Evolutionary conservation across 1,140 invertebrate species (phyloP).

Genomic region (Pararge aegeria): DNA sequence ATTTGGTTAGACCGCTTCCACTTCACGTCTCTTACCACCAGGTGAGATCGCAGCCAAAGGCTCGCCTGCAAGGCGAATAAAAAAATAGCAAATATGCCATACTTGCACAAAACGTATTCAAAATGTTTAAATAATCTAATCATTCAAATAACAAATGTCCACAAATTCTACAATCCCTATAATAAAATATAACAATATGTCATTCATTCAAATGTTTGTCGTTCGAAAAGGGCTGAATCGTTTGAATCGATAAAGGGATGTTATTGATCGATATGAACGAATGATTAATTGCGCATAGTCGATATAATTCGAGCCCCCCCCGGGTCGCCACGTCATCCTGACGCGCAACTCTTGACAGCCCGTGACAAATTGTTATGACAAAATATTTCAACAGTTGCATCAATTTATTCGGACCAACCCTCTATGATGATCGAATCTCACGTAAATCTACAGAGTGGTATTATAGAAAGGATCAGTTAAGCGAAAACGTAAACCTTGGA

Average conservation of each 20-base stretch:
- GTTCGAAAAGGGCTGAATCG: slow-evolving; percentile 54
- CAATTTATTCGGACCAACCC: slow-evolving; percentile 50
- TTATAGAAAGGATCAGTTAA: neutral
- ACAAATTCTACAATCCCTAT: neutral
- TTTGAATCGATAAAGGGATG: slow-evolving; percentile 58
- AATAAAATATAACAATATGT: slow-evolving; percentile 34
- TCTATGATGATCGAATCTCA: slow-evolving; percentile 46
- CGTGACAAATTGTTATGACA: slow-evolving; percentile 78
- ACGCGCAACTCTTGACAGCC: slow-evolving; percentile 63
- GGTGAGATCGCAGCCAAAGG: too few relatives aligned
- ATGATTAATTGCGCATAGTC: slow-evolving; percentile 69
- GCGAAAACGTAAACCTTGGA: neutral
- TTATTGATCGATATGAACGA: slow-evolving; percentile 61
- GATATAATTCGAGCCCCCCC: slow-evolving; percentile 65
- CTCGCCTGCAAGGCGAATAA: too few relatives aligned
- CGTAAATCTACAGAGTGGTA: slow-evolving; percentile 32
- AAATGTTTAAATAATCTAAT: neutral
- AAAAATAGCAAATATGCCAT: too few relatives aligned
- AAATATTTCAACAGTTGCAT: slow-evolving; percentile 78
- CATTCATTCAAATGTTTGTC: slow-evolving; percentile 61
- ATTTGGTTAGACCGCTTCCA: too few relatives aligned
- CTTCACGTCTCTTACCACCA: too few relatives aligned
- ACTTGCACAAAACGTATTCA: neutral
- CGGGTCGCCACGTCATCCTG: slow-evolving; percentile 55
- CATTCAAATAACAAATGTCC: slow-evolving; percentile 4